Conservation (phyloP, 2,888 invertebrate genomes). For the Polydrusus cervinus region DNA sequence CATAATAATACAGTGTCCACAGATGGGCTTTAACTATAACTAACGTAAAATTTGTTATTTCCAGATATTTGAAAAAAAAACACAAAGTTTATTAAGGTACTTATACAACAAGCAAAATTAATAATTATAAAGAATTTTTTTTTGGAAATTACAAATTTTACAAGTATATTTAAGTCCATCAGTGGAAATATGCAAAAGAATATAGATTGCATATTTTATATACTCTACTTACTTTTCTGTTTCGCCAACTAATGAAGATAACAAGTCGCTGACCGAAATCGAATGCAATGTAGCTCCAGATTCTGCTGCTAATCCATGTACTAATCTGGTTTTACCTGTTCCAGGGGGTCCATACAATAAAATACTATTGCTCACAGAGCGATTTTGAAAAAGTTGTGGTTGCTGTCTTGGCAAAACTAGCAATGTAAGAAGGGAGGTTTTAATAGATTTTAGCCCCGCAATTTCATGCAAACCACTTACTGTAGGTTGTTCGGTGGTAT, state of each 20-base stretch:
- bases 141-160: too few species aligned
- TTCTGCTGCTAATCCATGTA: slow-evolving; percentile 71
- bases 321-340: slow-evolving; percentile 72
- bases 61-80: too few species aligned
- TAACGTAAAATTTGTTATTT: too few species aligned
- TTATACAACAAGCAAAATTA: too few species aligned
- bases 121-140: too few species aligned
- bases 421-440: slow-evolving; percentile 71
- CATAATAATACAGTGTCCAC: too few species aligned
- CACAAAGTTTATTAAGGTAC: too few species aligned
- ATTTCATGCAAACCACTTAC: slow-evolving; percentile 70
- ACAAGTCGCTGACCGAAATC: slow-evolving; percentile 73
- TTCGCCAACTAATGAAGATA: slow-evolving; percentile 75
- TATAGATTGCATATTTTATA: not conserved
- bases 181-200: too few species aligned
- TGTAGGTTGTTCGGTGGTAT: slow-evolving; percentile 61
- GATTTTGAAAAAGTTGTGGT: slow-evolving; percentile 73
- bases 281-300: slow-evolving; percentile 72
- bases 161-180: too few species aligned
- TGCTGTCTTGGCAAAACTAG: slow-evolving; percentile 73
- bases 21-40: too few species aligned
- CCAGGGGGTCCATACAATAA: slow-evolving; percentile 74
- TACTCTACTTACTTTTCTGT: slow-evolving; percentile 73
- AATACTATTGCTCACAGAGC: slow-evolving; percentile 72
- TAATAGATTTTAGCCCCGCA: slow-evolving; percentile 72